Evolutionary conservation across 30 jellyfish, hydroid and myxozoan genomes (phyloP).

Genomic region (Rhopilema esculentum): DNA sequence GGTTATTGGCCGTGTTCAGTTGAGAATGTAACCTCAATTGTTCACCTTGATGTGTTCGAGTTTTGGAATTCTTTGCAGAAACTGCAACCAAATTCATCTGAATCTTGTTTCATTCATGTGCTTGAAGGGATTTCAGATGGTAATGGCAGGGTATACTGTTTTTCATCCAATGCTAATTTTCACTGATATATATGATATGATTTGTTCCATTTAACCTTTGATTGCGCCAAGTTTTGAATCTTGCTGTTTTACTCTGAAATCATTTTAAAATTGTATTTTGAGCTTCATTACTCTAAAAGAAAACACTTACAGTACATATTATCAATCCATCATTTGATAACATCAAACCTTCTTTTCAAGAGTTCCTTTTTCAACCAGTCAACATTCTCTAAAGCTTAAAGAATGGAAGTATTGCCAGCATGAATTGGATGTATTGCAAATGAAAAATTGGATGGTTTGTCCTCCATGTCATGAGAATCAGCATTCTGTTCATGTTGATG

Average conservation of each 20-base stretch:
- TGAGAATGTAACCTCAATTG: conserved; percentile 11
- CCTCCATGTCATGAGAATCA: conserved; percentile 46
- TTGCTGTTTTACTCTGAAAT: neutral
- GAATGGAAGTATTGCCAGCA: conserved; percentile 65
- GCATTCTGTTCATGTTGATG: conserved; percentile 57
- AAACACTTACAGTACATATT: neutral
- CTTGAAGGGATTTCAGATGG: conserved; percentile 20
- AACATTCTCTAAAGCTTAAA: conserved; percentile 42
- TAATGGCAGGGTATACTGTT: conserved; percentile 25
- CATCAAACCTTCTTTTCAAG: conserved; percentile 1
- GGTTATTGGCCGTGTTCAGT: conserved; percentile 45
- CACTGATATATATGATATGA: neutral
- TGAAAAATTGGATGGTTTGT: conserved; percentile 52
- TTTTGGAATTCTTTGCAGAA: conserved; percentile 23
- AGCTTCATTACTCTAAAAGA: conserved; percentile 5
- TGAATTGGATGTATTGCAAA: conserved; percentile 32
- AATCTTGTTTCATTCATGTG: conserved; percentile 27
- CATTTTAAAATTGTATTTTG: neutral
- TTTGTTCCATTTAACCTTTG: neutral
- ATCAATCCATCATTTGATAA: neutral
- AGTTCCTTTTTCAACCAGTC: conserved; percentile 6
- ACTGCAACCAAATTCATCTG: conserved; percentile 9
- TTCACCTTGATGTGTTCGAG: conserved; percentile 41
- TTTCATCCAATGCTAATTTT: neutral
- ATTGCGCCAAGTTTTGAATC: neutral